A percentile compares a stretch with the other conserved stretches of the same genome.
These are phyloP conservation scores for Merodon equestris DNA, from an alignment of 2,888 invertebrate genomes.

Conservation along the genomic window DNA sequence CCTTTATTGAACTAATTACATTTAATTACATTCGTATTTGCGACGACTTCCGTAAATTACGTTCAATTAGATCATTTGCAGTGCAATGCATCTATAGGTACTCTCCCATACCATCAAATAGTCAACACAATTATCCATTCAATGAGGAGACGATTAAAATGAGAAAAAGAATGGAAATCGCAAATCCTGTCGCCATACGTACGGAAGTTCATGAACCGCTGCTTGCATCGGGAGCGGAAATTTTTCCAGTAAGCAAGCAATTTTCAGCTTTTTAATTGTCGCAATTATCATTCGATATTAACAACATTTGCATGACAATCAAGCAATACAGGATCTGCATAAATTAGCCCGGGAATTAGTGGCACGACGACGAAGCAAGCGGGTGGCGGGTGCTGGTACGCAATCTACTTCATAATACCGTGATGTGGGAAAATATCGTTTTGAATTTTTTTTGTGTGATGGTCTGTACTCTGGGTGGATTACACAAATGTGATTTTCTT, in stretches of 20 bases:
- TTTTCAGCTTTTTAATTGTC: constrained; percentile 68
- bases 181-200: constrained; percentile 20
- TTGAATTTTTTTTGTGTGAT: constrained; percentile 10
- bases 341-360: constrained; percentile 47
- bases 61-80: constrained; percentile 53
- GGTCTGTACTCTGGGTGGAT: constrained; percentile 34
- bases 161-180: constrained; percentile 20
- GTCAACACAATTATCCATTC: constrained; percentile 61
- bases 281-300: constrained; percentile 69
- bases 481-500: constrained; percentile 25
- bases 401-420: not conserved
- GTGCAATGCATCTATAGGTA: constrained; percentile 19
- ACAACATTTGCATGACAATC: constrained; percentile 70
- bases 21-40: constrained; percentile 63
- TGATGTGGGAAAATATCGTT: constrained; percentile 49
- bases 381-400: constrained; percentile 9
- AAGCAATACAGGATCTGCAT: constrained; percentile 65
- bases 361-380: not conserved
- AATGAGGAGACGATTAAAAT: constrained; percentile 63
- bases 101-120: constrained; percentile 19
- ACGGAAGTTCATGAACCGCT: not conserved
- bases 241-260: constrained; percentile 66
- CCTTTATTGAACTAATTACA: constrained; percentile 63
- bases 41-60: constrained; percentile 64
- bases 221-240: constrained; percentile 27